Conservation (phyloP, 2,888 invertebrate species). For the Maniola hyperantus region DNA sequence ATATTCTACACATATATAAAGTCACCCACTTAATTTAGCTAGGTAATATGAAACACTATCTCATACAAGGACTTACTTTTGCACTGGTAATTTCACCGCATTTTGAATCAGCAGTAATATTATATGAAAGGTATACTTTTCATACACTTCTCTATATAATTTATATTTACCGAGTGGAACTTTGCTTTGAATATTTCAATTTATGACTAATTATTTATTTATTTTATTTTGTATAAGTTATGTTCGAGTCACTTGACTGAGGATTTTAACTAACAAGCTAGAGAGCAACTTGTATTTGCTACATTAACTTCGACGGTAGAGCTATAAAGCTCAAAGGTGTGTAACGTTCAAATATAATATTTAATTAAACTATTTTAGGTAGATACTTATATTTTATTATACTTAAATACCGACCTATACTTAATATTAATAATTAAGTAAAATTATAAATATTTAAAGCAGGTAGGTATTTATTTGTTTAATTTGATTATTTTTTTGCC, state of each 20-base stretch:
- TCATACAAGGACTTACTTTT: constrained; percentile 5
- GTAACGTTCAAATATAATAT: too few species aligned
- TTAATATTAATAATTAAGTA: too few species aligned
- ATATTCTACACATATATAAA: neutral
- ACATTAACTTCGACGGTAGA: neutral
- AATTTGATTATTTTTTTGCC: too few species aligned
- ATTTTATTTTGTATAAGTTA: neutral
- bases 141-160: neutral
- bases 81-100: constrained; percentile 5
- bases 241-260: neutral
- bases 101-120: neutral
- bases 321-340: too few species aligned
- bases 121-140: constrained; percentile 12
- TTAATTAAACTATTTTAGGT: too few species aligned
- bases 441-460: too few species aligned
- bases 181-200: constrained; percentile 11
- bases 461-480: too few species aligned
- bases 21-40: neutral
- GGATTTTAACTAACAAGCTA: neutral
- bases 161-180: neutral
- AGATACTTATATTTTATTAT: too few species aligned
- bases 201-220: neutral
- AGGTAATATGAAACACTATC: neutral
- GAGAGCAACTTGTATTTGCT: neutral
- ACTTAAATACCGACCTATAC: too few species aligned